These are phyloP conservation scores for Polyergus mexicanus DNA, from an alignment of 1,140 invertebrate species.

Conservation along the genomic window DNA sequence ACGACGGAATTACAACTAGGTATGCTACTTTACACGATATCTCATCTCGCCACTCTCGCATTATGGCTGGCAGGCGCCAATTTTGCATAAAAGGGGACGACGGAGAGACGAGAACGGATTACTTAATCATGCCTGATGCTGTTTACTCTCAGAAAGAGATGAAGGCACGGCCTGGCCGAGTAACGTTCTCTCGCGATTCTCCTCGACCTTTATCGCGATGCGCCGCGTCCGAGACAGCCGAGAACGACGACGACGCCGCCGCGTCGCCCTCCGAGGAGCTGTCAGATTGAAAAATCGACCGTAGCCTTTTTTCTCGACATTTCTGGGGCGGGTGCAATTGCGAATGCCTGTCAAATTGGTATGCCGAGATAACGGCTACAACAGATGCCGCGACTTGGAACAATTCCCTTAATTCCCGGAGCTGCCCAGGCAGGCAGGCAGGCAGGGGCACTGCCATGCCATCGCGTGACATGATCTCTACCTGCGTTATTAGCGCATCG, in stretches of 20 bases:
- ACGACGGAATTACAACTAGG: background rate
- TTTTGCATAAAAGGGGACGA: slow-evolving; percentile 51
- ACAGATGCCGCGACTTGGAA: slow-evolving; percentile 48
- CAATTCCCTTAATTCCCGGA: slow-evolving; percentile 45
- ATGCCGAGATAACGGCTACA: slow-evolving; percentile 51
- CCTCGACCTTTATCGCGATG: slow-evolving; percentile 49
- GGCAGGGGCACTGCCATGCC: background rate
- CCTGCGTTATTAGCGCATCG: slow-evolving; percentile 24
- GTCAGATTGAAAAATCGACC: slow-evolving; percentile 65
- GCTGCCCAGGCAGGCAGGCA: background rate
- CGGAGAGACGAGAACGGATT: slow-evolving; percentile 48
- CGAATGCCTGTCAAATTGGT: slow-evolving; percentile 57
- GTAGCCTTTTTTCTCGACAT: slow-evolving; percentile 45
- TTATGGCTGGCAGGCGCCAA: slow-evolving; percentile 49
- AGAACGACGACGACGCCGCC: background rate
- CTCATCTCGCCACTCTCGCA: slow-evolving; percentile 57
- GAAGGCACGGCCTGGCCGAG: background rate
- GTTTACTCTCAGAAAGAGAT: slow-evolving; percentile 49
- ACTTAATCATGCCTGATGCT: slow-evolving; percentile 62
- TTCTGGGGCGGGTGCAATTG: slow-evolving; percentile 56
- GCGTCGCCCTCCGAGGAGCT: background rate
- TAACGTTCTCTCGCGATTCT: slow-evolving; percentile 45
- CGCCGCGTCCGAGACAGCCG: slow-evolving; percentile 20
- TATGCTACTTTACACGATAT: slow-evolving; percentile 43
- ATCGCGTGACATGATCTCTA: slow-evolving; percentile 44